Percentiles rank a stretch among this genome's conserved stretches.
Evolutionary conservation across 2,113 vertebrate species (phyloP).

Genomic region (Erythrolamprus reginae): DNA sequence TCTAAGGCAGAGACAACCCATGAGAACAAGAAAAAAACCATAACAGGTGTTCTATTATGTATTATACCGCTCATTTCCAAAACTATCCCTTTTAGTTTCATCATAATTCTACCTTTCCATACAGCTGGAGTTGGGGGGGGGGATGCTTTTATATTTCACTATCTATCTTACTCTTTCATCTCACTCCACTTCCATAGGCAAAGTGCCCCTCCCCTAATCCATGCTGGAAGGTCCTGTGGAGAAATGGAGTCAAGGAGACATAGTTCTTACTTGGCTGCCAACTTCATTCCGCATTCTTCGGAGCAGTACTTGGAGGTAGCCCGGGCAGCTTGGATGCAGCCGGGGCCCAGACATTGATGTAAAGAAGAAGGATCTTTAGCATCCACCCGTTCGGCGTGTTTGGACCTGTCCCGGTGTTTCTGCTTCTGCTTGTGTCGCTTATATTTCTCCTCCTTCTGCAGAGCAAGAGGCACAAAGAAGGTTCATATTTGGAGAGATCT

Average conservation of each 20-base stretch:
- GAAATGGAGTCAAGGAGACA: no score
- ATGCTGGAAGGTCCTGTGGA: not conserved
- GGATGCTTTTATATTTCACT: not conserved
- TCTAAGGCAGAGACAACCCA: not conserved
- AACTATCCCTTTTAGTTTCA: not conserved
- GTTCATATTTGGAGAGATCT: not conserved
- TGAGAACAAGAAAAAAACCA: no score
- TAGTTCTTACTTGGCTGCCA: conserved; percentile 85
- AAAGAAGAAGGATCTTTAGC: conserved; percentile 67
- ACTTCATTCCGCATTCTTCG: conserved; percentile 91
- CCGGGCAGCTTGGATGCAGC: conserved; percentile 76
- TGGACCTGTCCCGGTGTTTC: conserved; percentile 82
- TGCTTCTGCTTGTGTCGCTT: conserved; percentile 89
- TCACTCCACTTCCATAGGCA: not conserved
- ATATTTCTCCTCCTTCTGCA: conserved; percentile 83
- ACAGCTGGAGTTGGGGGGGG: not conserved
- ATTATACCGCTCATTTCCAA: not conserved
- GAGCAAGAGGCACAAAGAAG: not conserved
- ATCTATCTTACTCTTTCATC: not conserved
- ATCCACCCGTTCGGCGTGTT: conserved; percentile 78
- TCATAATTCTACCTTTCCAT: not conserved
- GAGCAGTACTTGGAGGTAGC: conserved; percentile 89
- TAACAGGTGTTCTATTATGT: not conserved
- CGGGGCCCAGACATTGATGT: conserved; percentile 88
- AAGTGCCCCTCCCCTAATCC: not conserved